Evolutionary conservation across 2,113 vertebrate genomes (phyloP), one percentile per base, ranked within the genome.

Genomic region (Piaya cayana): DNA sequence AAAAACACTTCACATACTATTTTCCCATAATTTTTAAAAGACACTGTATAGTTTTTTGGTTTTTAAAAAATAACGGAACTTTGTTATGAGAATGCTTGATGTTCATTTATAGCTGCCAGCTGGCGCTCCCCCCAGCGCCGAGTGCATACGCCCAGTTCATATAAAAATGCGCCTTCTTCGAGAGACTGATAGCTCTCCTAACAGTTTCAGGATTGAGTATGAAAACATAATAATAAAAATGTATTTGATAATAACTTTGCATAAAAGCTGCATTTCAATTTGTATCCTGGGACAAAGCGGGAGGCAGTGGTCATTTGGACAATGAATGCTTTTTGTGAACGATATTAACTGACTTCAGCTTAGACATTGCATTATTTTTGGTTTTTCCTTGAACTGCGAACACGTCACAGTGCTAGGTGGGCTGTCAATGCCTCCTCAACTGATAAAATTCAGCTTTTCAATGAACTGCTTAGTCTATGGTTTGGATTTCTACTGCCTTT

Each of bases 1-100:
- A 93, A 82, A 94, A 96, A 32, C 76, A 78, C 68, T 81, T 88
- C 63, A 53, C 16, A 37, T 80, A 42, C 37, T 86, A 42, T 86
- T 95, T 94, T 80, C 32, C 37, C 12, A 6, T 74, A 64, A 39
- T 88, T 85, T 92, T 84, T 37, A 58, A 72, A 64, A 92, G 62
- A 70, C 8, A 29, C 23, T 72, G 43, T 86, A 65, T n/a, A 75
- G 71, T 76, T 90, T 71, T 56, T 42, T 23, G 5, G 6, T 47
- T 88, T 80, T 65, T 8, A 10, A 88, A 79, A 90, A n/a, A 60
- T 25, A 82, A 53, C 53, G 39, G 36, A 53, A 49, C 32, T 82
- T 83, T 91, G 25, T 76, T 90, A 71, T 55, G 34, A 74, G 47
- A 69, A 79, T 78, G 74, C 49, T 32, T 87, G 29, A 27, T 69